Evolutionary conservation across 2,888 invertebrate genomes (phyloP).

Genomic region (Ischnus inquisitorius): DNA sequence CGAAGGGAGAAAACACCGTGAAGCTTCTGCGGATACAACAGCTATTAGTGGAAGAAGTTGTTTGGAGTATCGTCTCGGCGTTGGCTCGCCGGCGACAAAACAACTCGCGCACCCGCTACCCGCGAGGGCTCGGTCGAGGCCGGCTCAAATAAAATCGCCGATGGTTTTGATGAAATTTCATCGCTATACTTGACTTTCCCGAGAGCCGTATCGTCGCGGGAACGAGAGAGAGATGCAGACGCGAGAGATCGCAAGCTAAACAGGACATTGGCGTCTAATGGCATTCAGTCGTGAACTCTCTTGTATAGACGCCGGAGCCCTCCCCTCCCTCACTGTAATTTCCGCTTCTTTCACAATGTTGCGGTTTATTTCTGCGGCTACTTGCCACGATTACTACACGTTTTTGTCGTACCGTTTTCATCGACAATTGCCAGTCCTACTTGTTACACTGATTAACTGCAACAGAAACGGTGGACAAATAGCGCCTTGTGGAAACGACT

Average conservation of each 20-base stretch:
- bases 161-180: constrained; percentile 52
- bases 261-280: constrained; percentile 4
- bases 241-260: constrained; percentile 15
- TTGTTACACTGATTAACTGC: neutral
- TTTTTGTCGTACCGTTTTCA: neutral
- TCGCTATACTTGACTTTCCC: constrained; percentile 18
- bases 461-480: neutral
- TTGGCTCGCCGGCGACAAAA: neutral
- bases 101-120: neutral
- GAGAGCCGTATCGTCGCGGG: neutral
- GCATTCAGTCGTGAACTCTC: neutral
- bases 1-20: neutral
- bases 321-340: constrained; percentile 28
- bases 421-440: neutral
- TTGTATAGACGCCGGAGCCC: neutral
- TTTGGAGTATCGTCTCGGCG: neutral
- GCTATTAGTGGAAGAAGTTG: neutral
- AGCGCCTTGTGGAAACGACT: neutral
- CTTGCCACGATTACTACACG: neutral
- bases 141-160: neutral
- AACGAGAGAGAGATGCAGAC: neutral
- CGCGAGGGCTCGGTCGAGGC: neutral
- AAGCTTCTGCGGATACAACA: neutral
- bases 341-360: constrained; percentile 57
- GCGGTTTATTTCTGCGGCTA: neutral